phyloP scores from a whole-genome alignment of 2,113 vertebrate genomes.

The Centropus bengalensis region DNA sequence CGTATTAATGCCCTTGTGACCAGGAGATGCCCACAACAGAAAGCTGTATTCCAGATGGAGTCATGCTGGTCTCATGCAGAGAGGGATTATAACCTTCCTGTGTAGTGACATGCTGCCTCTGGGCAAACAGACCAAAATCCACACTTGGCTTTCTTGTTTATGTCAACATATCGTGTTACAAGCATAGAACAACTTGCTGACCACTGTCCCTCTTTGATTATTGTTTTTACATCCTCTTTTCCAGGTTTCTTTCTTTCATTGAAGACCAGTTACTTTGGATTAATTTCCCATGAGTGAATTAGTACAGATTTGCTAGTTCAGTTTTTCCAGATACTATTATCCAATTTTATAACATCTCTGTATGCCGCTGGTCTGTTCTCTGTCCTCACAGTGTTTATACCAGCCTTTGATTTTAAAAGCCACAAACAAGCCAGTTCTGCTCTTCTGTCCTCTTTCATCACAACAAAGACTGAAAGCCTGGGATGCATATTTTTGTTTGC shows the following conservation, averaged over 20 bases:
- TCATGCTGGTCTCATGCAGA: slow-evolving; percentile 39
- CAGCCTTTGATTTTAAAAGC: slow-evolving; percentile 28
- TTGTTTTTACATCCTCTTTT: not conserved
- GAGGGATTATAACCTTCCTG: slow-evolving; percentile 49
- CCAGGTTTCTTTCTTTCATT: slow-evolving; percentile 4
- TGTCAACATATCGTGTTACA: slow-evolving; percentile 27
- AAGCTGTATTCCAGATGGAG: slow-evolving; percentile 54
- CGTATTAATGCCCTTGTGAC: slow-evolving; percentile 39
- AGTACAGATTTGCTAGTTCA: not conserved
- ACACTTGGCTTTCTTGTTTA: slow-evolving; percentile 55
- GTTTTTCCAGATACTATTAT: slow-evolving; percentile 33
- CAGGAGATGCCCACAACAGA: slow-evolving; percentile 56
- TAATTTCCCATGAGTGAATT: slow-evolving; percentile 35
- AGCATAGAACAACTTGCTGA: slow-evolving; percentile 41
- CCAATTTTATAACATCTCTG: slow-evolving; percentile 5
- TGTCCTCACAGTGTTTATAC: not conserved
- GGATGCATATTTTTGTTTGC: not conserved
- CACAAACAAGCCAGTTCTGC: not conserved
- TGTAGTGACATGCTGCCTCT: slow-evolving; percentile 46
- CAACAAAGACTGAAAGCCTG: not conserved
- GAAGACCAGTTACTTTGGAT: not conserved
- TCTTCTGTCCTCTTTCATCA: not conserved
- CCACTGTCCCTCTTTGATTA: not conserved
- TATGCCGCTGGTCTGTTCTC: not conserved
- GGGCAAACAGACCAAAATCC: slow-evolving; percentile 48